phyloP scores from a whole-genome alignment of 2,888 invertebrate genomes.

The Celastrina argiolus region DNA sequence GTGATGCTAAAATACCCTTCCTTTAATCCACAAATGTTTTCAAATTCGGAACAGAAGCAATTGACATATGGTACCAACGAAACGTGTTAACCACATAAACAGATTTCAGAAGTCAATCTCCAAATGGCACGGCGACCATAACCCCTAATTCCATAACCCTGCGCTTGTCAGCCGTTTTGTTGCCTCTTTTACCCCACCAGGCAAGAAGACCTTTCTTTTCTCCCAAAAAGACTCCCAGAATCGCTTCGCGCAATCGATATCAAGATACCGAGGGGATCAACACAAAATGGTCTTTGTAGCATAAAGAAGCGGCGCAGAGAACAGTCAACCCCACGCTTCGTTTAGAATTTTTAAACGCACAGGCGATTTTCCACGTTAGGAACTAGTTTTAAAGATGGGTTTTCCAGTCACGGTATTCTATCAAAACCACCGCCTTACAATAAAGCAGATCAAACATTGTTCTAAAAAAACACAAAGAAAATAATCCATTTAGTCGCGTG shows the following conservation, averaged over 20 bases:
- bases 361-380: background rate
- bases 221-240: constrained; percentile 5
- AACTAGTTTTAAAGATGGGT: background rate
- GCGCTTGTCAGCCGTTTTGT: constrained; percentile 76
- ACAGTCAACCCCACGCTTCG: background rate
- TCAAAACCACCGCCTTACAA: constrained; percentile 22
- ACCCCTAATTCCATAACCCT: constrained; percentile 75
- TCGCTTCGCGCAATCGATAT: background rate
- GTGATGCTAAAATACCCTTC: background rate
- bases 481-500: constrained; percentile 77
- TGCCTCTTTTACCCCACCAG: constrained; percentile 59
- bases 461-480: constrained; percentile 69
- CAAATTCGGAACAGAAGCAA: constrained; percentile 55
- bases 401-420: background rate
- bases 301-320: constrained; percentile 22
- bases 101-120: constrained; percentile 74
- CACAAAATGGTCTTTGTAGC: constrained; percentile 39
- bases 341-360: background rate
- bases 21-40: constrained; percentile 48
- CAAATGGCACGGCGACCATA: constrained; percentile 71
- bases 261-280: constrained; percentile 40
- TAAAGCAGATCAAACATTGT: constrained; percentile 40
- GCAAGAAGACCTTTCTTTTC: constrained; percentile 43
- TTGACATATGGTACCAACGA: constrained; percentile 61
- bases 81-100: constrained; percentile 61